These are phyloP conservation scores for Agapostemon virescens DNA, from an alignment of 2,888 invertebrate species.

Conservation along the genomic window DNA sequence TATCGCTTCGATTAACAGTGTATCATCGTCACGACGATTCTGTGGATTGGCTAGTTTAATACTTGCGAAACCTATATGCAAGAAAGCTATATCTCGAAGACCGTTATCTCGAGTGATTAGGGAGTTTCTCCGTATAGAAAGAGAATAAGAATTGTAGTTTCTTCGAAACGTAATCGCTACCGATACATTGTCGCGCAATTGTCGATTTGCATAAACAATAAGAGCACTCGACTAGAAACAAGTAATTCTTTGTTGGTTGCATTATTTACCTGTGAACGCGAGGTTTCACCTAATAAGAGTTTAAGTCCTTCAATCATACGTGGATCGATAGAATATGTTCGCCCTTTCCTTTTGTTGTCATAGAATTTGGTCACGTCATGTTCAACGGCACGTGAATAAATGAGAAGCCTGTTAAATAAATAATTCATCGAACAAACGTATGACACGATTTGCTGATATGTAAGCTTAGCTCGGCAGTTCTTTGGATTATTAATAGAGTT, in stretches of 20 bases:
- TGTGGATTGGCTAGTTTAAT: too few species aligned
- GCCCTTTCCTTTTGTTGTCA: constrained; percentile 1
- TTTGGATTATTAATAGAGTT: constrained; percentile 26
- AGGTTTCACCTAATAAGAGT: constrained; percentile 62
- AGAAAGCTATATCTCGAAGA: too few species aligned
- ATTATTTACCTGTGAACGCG: neutral
- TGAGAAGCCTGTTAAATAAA: neutral
- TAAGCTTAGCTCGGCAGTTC: constrained; percentile 4
- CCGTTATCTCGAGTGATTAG: too few species aligned
- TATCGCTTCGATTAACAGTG: too few species aligned
- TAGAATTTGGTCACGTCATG: neutral
- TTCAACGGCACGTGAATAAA: neutral
- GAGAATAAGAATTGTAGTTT: too few species aligned
- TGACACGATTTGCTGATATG: neutral
- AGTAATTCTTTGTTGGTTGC: neutral
- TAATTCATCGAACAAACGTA: neutral
- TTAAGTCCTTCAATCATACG: constrained; percentile 55
- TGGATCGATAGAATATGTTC: constrained; percentile 37
- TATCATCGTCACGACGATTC: too few species aligned
- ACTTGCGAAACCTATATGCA: too few species aligned
- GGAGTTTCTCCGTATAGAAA: too few species aligned
- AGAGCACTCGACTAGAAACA: neutral
- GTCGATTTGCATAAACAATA: neutral
- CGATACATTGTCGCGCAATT: neutral
- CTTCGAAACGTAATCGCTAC: too few species aligned